Evolutionary conservation across 2,888 invertebrate genomes (phyloP).

Genomic region (Lagria hirta): DNA sequence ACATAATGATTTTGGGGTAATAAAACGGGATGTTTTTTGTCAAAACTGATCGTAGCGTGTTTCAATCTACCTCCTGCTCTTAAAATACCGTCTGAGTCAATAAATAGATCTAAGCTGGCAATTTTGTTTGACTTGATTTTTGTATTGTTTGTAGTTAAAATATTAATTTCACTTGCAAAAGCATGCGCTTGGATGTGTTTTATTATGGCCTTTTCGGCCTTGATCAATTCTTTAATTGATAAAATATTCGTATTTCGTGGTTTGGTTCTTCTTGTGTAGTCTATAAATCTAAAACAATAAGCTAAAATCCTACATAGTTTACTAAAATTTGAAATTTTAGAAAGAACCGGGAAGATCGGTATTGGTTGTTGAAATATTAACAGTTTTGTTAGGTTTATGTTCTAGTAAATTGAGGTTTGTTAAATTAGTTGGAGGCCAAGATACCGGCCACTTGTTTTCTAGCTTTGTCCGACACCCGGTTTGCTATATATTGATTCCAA

Average conservation of each 20-base stretch:
- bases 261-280: too few species aligned
- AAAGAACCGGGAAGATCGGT: neutral
- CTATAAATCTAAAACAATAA: neutral
- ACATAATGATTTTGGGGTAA: slow-evolving; percentile 3
- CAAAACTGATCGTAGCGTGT: slow-evolving; percentile 1
- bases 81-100: slow-evolving; percentile 4
- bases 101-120: slow-evolving; percentile 3
- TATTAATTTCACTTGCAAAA: neutral
- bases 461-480: slow-evolving; percentile 17
- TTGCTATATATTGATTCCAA: slow-evolving; percentile 11
- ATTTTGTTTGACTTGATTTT: slow-evolving; percentile 1
- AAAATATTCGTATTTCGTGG: neutral
- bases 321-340: neutral
- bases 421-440: neutral
- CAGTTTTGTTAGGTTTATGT: neutral
- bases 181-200: neutral
- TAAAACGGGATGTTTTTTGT: slow-evolving; percentile 11
- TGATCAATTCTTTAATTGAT: neutral
- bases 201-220: neutral
- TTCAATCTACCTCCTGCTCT: slow-evolving; percentile 9
- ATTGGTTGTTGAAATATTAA: neutral
- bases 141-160: neutral
- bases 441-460: neutral
- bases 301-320: neutral
- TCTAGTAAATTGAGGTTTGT: neutral